These are phyloP conservation scores for Condylostylus longicornis DNA, from an alignment of 1,140 invertebrate species.

Conservation along the genomic window DNA sequence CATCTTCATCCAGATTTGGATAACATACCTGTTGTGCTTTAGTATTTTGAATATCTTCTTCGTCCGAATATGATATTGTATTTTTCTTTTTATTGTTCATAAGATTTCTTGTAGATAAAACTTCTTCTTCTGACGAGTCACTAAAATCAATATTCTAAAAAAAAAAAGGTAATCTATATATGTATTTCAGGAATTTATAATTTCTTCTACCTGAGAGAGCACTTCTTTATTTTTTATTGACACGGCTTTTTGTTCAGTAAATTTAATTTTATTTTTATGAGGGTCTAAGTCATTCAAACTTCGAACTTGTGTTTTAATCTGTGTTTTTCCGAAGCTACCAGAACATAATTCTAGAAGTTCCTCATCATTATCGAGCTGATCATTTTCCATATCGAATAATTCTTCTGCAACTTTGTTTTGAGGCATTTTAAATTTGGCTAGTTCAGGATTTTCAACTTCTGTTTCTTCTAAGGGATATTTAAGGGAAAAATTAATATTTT, in stretches of 20 bases:
- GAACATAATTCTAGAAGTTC: slow-evolving; percentile 39
- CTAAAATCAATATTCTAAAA: slow-evolving; percentile 9
- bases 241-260: slow-evolving; percentile 4
- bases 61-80: slow-evolving; percentile 28
- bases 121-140: slow-evolving; percentile 13
- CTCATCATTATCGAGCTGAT: slow-evolving; percentile 31
- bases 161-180: slow-evolving; percentile 14
- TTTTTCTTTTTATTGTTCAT: slow-evolving; percentile 19
- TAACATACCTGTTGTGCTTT: slow-evolving; percentile 18
- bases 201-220: slow-evolving; percentile 14
- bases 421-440: slow-evolving; percentile 18
- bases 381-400: slow-evolving; percentile 1
- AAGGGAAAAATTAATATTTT: slow-evolving; percentile 26
- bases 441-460: slow-evolving; percentile 20
- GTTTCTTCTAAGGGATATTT: slow-evolving; percentile 21
- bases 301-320: slow-evolving; percentile 9
- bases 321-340: slow-evolving; percentile 30
- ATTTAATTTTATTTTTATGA: slow-evolving; percentile 22
- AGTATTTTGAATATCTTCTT: slow-evolving; percentile 27
- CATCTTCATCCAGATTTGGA: slow-evolving; percentile 13
- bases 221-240: slow-evolving; percentile 15
- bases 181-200: slow-evolving; percentile 17
- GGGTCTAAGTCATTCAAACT: slow-evolving; percentile 22
- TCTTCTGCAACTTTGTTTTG: slow-evolving; percentile 9
- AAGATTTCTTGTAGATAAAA: slow-evolving; percentile 9